A percentile compares a stretch with the other conserved stretches of the same genome.
These are phyloP conservation scores for Poecilia latipinna DNA, from an alignment of 2,113 vertebrate genomes.

Conservation along the genomic window DNA sequence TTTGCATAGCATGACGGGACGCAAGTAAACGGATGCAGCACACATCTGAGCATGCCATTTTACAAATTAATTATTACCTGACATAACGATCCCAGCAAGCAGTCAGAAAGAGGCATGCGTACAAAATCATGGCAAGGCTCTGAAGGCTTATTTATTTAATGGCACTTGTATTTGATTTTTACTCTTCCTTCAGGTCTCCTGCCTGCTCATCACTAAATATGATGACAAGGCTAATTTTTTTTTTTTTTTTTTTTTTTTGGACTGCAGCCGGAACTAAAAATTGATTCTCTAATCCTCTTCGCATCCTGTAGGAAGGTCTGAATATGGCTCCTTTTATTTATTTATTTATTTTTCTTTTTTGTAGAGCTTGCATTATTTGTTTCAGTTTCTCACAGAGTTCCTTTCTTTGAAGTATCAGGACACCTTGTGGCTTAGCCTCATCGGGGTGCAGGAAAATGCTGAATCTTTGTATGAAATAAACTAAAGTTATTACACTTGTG, in stretches of 20 bases:
- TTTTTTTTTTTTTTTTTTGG: neutral
- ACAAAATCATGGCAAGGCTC: too few relatives aligned
- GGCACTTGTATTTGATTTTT: neutral
- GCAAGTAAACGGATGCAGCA: too few relatives aligned
- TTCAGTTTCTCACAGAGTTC: neutral
- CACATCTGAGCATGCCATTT: too few relatives aligned
- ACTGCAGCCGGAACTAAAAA: neutral
- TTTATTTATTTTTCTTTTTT: neutral
- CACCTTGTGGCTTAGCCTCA: neutral
- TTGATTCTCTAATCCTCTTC: too few relatives aligned
- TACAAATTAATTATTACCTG: too few relatives aligned
- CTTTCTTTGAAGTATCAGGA: neutral
- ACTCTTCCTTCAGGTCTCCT: neutral
- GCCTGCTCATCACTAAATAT: neutral
- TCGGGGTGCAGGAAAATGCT: too few relatives aligned
- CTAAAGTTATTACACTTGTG: too few relatives aligned
- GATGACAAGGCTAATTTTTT: neutral
- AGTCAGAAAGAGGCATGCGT: too few relatives aligned
- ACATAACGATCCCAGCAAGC: too few relatives aligned
- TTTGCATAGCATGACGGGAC: too few relatives aligned
- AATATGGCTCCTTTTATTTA: neutral
- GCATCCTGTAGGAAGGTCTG: neutral
- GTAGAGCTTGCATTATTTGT: neutral
- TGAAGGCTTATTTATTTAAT: too few relatives aligned
- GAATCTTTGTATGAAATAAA: too few relatives aligned